Evolutionary conservation across 2,797 vertebrate species (phyloP).

Genomic region (Pangasius mekongensis): DNA sequence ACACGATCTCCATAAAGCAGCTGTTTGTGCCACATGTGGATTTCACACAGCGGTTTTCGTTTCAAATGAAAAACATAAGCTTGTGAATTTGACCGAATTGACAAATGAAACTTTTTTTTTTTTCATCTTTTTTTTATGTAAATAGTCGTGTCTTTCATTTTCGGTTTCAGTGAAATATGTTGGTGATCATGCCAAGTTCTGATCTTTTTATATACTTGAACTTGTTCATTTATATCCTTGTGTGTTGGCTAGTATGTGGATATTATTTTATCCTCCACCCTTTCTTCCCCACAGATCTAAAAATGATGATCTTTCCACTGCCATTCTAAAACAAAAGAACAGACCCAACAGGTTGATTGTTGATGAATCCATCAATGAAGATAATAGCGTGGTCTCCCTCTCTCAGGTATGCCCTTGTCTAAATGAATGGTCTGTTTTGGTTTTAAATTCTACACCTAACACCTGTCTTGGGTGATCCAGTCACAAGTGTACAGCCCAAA

Average conservation of each 20-base stretch:
- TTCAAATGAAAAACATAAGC: neutral
- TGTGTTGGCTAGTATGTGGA: neutral
- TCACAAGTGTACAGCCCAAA: neutral
- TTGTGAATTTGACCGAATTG: neutral
- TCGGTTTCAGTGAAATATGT: neutral
- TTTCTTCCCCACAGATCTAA: constrained; percentile 81
- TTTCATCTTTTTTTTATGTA: neutral
- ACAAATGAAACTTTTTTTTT: neutral
- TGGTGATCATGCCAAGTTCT: neutral
- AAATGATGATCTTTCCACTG: constrained; percentile 96
- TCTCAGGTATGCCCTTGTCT: constrained; percentile 81
- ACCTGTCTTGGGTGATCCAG: neutral
- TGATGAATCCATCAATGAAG: constrained; percentile 99
- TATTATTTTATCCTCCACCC: neutral
- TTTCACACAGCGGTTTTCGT: neutral
- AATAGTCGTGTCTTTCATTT: neutral
- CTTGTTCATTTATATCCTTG: neutral
- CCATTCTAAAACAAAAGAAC: constrained; percentile 98
- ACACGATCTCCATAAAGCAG: neutral
- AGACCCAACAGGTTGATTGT: constrained; percentile 97
- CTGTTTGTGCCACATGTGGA: neutral
- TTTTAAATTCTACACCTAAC: neutral
- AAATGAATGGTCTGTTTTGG: neutral
- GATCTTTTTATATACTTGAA: neutral
- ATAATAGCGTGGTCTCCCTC: constrained; percentile 97